Conservation (phyloP, 2,797 vertebrate species). For the Erethizon dorsatum region DNA sequence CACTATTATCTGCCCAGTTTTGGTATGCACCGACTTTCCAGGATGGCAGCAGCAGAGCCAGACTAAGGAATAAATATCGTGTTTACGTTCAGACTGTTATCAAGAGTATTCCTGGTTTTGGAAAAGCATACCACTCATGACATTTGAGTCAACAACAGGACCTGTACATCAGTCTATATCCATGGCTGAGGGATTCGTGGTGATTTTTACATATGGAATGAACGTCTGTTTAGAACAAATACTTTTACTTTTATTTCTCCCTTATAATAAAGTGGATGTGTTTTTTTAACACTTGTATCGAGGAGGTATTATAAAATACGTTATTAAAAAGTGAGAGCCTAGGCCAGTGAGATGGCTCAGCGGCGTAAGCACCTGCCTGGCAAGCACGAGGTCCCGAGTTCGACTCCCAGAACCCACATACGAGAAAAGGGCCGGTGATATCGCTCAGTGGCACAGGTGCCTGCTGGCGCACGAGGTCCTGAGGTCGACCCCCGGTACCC, state of each 20-base stretch:
- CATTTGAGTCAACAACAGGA: background rate
- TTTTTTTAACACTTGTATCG: background rate
- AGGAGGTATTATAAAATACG: background rate
- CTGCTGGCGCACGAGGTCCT: too few species aligned
- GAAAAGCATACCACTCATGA: background rate
- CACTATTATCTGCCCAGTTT: background rate
- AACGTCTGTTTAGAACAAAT: conserved; percentile 23
- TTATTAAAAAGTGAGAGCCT: background rate
- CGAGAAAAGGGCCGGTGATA: too few species aligned
- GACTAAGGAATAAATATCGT: background rate
- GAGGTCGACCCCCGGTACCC: too few species aligned
- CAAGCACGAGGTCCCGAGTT: too few species aligned
- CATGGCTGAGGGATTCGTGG: background rate
- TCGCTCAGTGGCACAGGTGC: too few species aligned
- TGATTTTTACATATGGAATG: background rate
- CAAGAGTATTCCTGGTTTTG: background rate
- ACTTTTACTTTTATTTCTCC: conserved; percentile 52
- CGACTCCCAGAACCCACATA: too few species aligned
- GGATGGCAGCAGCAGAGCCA: background rate
- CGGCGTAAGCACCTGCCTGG: too few species aligned
- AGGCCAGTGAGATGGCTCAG: background rate
- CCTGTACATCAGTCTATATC: background rate
- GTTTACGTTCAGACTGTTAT: background rate
- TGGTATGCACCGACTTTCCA: background rate
- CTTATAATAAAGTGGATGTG: conserved; percentile 13